Base-by-base conservation (phyloP, 1,140 invertebrate species). In the Penaeus indicus region DNA sequence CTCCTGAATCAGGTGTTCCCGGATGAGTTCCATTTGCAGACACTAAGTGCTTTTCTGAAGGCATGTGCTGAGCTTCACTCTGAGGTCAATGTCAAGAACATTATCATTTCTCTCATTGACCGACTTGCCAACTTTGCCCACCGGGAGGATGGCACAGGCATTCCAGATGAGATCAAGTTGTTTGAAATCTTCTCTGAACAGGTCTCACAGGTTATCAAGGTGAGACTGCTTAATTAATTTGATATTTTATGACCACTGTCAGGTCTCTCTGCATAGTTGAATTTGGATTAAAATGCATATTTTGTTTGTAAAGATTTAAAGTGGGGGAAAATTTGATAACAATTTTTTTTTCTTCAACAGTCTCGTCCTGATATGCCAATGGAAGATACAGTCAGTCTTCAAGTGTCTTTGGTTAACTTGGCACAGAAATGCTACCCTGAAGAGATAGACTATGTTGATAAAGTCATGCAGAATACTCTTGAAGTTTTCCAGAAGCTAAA, bases 131-230 rank as follows among this genome's bases (percentile, higher is more conserved):
- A 95, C 27, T 97, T 96, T 91, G 97, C 96, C 93, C 96, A 93
- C 86, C 93, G 93, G 89, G 95, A 95, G 79, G 94, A 95, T 89
- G 93, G 94, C 22, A 94, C 95, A 80, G 96, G 96, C 47, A 96
- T 97, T 91, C 96, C 97, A 18, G 94, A 95, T 88, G 96, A 99
- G 91, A 97, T 99, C 21, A 96, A 98, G 92, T 94, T 99, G 0
- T 99, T 99, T 94, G 98, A 99, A 92, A 98, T 99, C 62, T 99
- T 99, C 92, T 99, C 97, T n/a, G 96, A 98, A 92, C 98, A 99
- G 94, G 97, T 99, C 61, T 96, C 98, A 7, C 96, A 97, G 89
- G 98, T 99, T 91, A 98, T 99, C 89, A 96, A 98, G 94, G 96
- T 97, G 92, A 91, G 90, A 25, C 18, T 62, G 4, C 18, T 22